Percentiles rank a stretch among this genome's conserved stretches.
These are phyloP conservation scores for Entelurus aequoreus DNA, from an alignment of 2,113 vertebrate species.

Conservation along the genomic window DNA sequence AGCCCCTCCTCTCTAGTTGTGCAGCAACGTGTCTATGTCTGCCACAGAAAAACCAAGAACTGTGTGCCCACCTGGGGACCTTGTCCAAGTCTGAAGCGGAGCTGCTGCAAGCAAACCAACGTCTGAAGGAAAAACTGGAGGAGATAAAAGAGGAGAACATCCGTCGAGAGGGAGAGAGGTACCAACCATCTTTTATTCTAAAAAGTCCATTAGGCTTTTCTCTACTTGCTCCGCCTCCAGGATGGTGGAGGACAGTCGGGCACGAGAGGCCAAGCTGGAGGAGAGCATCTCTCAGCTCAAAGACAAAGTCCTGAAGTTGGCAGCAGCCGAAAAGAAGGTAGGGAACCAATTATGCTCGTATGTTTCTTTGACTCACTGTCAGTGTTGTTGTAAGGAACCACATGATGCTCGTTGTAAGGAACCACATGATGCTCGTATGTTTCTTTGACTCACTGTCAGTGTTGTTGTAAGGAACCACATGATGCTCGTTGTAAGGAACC, in stretches of 20 bases:
- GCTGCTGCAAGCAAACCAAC: conserved; percentile 76
- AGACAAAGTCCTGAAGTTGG: conserved; percentile 81
- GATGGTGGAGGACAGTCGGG: conserved; percentile 73
- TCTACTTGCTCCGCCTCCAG: conserved; percentile 48
- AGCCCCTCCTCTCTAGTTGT: no score
- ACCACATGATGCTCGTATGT: no score
- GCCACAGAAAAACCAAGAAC: conserved; percentile 75
- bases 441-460: no score
- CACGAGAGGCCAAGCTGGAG: conserved; percentile 83
- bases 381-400: no score
- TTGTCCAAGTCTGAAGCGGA: conserved; percentile 79
- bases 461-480: no score
- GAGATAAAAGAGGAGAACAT: conserved; percentile 78
- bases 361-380: no score
- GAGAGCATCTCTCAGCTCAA: conserved; percentile 77
- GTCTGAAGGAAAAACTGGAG: conserved; percentile 78
- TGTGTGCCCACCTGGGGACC: conserved; percentile 77
- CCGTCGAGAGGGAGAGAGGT: conserved; percentile 85
- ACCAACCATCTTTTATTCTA: no score
- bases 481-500: no score
- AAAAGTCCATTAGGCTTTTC: background rate
- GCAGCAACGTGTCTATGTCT: background rate
- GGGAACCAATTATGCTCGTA: no score
- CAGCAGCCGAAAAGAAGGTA: conserved; percentile 88
- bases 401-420: no score